Conservation (phyloP, 2,797 vertebrate genomes). For the Botia kubotai region DNA sequence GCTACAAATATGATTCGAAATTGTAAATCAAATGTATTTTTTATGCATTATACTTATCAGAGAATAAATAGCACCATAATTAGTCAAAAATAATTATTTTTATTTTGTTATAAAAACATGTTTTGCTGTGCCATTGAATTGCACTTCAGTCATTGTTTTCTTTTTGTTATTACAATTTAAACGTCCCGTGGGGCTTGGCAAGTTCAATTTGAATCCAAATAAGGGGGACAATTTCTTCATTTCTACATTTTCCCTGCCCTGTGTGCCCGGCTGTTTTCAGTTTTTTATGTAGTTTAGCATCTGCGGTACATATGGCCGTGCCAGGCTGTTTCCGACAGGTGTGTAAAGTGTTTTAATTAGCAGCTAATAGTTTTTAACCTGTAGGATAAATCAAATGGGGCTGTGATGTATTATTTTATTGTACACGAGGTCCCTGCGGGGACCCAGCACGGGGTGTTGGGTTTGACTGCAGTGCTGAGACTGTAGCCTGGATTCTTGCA, state of each 20-base stretch:
- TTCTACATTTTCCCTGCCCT: not conserved
- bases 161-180: not conserved
- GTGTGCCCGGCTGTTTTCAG: not conserved
- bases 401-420: slow-evolving; percentile 32
- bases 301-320: slow-evolving; percentile 23
- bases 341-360: slow-evolving; percentile 54
- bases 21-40: no score
- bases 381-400: slow-evolving; percentile 21
- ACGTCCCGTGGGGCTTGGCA: not conserved
- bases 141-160: no score
- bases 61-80: no score
- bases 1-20: no score
- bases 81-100: no score
- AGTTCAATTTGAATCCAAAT: not conserved
- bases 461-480: slow-evolving; percentile 26
- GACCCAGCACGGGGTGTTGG: not conserved
- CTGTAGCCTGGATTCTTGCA: slow-evolving; percentile 34
- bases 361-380: slow-evolving; percentile 50
- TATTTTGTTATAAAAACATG: no score
- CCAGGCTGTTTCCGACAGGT: slow-evolving; percentile 31
- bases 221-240: not conserved
- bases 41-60: no score
- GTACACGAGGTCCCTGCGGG: not conserved
- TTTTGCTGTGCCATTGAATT: no score
- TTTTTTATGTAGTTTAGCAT: slow-evolving; percentile 25